Evolutionary conservation across 2,113 vertebrate genomes (phyloP), one percentile per base, ranked within the genome.

Genomic region (Sorex fumeus): DNA sequence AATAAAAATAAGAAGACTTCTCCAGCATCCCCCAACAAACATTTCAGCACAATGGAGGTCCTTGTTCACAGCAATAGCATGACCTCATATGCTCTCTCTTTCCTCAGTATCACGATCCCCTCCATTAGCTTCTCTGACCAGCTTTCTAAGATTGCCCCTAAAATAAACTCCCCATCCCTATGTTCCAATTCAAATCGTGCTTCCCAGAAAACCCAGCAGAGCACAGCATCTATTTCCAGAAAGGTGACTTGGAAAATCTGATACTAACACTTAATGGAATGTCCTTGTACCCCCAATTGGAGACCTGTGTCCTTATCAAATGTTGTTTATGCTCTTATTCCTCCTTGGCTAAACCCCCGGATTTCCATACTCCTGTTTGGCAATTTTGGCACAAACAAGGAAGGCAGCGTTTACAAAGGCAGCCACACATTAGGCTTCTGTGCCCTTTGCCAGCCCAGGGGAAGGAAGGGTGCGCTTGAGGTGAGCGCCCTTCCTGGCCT

Each of bases 391-490:
- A 34, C 21, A 21, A 1, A 30, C 15, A 4, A 27, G 4, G 28
- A 60, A 23, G 57, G 57, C 19, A 23, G 19, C 6, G 57, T 21
- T 74, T 50, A 34, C 21, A 21, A 1, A 32, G 9, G 4, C 23
- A 3, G n/a, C 43, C 43, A 53, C 25, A 30, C 32, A 66, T 36
- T 21, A 32, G 32, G 28, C 30, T 83, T 60, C n/a, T 40, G 11
- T 45, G 13, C 18, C 3, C 67, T 80, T 28, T 84, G 27, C 67
- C 36, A 47, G 9, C n/a, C n/a, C 43, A 77, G 8, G 67, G 40
- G 87, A 88, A 92, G 62, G 6, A 88, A 92, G 62, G 4, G 16
- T 50, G 28, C 81, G 70, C 69, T 72, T 70, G 28, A 71, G 75
- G 34, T 13, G 4, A 40, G n/a, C 3, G n/a, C 25, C 3, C 62